Base-by-base conservation (phyloP, 2,113 vertebrate species). In the Rafetus swinhoei region DNA sequence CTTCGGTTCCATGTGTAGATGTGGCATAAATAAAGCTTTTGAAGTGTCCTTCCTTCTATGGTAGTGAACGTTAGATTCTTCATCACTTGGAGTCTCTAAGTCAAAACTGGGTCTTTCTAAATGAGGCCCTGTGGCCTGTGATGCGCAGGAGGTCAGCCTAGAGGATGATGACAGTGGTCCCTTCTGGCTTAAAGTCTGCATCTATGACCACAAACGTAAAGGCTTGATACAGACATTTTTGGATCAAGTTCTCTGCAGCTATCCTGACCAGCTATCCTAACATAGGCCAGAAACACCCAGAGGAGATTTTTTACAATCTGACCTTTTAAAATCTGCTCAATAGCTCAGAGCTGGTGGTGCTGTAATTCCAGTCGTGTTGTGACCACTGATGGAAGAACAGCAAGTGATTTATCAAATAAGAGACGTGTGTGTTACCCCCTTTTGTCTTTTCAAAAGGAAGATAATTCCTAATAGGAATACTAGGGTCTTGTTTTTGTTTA, bases 41-140 rank as follows among this genome's bases (percentile, higher is more conserved):
- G 62, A 82, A 25, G 6, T 81, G 16, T 57, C 79, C 50, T 15
- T 90, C 45, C 24, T 86, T 9, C 39, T 25, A 0, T 29, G 19
- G 25, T 86, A 56, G 76, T 88, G 56, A 86, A 52, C 87, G 90
- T 56, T 81, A 85, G 60, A 88, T 57, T 72, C 65, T 35, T 35
- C 18, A 72, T 35, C n/a, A 35, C n/a, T 35, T 35, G 16, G 16
- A 19, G n/a, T 72, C 65, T n/a, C 32, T 35, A 35, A 72, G 16
- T 35, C n/a, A 72, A 72, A 72, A 72, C 65, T 21, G 65, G 65
- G 27, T 79, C 92, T 74, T 27, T 62, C 1, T 69, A 50, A 22
- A 0, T 29, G 77, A 14, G 74, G 56, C 88, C 84, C 8, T 91
- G 69, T 84, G 53, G 59, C 32, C 84, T 60, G 39, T 54, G 3